Evolutionary conservation across 2,888 invertebrate species (phyloP).

Genomic region (Zeuzera pyrina): DNA sequence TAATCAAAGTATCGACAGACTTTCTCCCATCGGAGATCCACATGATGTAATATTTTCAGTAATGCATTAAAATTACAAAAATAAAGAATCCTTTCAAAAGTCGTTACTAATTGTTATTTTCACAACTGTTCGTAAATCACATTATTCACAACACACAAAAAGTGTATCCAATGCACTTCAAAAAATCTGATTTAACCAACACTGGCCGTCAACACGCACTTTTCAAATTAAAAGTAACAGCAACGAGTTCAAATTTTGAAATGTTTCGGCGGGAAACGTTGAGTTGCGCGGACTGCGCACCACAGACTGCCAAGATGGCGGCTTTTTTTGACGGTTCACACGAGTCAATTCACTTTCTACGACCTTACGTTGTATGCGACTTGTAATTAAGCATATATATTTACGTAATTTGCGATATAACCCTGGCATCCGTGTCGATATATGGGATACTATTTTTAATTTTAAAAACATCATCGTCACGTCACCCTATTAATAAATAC

Average conservation of each 20-base stretch:
- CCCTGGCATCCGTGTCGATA: constrained; percentile 32
- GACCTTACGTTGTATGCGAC: constrained; percentile 69
- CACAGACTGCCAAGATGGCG: constrained; percentile 69
- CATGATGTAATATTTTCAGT: constrained; percentile 30
- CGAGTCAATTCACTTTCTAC: constrained; percentile 72
- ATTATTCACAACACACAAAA: constrained; percentile 54
- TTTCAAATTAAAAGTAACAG: constrained; percentile 31
- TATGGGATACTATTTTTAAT: too few species aligned
- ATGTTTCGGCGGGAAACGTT: constrained; percentile 58
- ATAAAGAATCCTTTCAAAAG: constrained; percentile 35
- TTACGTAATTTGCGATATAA: constrained; percentile 67
- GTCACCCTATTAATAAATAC: too few species aligned
- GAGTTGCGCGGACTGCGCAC: constrained; percentile 54
- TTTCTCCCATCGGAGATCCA: constrained; percentile 52
- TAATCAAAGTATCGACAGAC: constrained; percentile 34
- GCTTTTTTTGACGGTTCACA: constrained; percentile 71
- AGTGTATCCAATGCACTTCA: constrained; percentile 29
- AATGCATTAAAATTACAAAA: constrained; percentile 25
- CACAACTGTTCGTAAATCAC: constrained; percentile 47
- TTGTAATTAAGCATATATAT: constrained; percentile 65
- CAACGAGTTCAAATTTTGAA: constrained; percentile 41
- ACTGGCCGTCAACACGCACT: constrained; percentile 44
- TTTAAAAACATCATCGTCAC: too few species aligned
- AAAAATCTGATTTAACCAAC: constrained; percentile 21
- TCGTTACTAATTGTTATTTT: constrained; percentile 24